Percentiles rank a stretch among this genome's conserved stretches.
Evolutionary conservation across 2,113 vertebrate species (phyloP).

Genomic region (Aphelocoma coerulescens): DNA sequence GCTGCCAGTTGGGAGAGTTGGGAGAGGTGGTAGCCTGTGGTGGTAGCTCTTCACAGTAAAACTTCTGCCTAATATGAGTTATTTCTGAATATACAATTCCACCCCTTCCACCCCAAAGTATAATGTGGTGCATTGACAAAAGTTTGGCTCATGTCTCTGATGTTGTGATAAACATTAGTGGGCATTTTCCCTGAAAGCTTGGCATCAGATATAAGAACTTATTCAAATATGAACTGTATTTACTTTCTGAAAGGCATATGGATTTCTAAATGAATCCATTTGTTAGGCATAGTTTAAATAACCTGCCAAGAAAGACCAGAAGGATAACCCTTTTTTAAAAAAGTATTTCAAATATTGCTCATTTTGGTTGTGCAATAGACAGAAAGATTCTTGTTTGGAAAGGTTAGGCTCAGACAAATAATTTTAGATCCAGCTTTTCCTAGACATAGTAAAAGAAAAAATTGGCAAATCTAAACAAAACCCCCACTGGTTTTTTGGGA

Average conservation of each 20-base stretch:
- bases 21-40: background rate
- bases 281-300: background rate
- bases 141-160: background rate
- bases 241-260: background rate
- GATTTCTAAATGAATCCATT: constrained; percentile 34
- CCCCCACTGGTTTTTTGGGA: background rate
- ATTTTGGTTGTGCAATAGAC: background rate
- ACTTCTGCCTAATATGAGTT: background rate
- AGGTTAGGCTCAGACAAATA: background rate
- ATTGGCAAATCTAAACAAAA: background rate
- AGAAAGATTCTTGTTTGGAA: background rate
- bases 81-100: background rate
- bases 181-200: background rate
- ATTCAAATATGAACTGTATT: background rate
- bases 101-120: background rate
- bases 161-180: background rate
- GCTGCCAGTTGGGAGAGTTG: background rate
- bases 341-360: background rate
- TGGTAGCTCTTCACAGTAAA: background rate
- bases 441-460: background rate
- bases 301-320: background rate
- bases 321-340: background rate
- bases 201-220: background rate
- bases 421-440: background rate
- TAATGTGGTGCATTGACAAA: background rate